phyloP scores from a whole-genome alignment of 1,140 invertebrate species.

The Macrotrachela quadricornifera region DNA sequence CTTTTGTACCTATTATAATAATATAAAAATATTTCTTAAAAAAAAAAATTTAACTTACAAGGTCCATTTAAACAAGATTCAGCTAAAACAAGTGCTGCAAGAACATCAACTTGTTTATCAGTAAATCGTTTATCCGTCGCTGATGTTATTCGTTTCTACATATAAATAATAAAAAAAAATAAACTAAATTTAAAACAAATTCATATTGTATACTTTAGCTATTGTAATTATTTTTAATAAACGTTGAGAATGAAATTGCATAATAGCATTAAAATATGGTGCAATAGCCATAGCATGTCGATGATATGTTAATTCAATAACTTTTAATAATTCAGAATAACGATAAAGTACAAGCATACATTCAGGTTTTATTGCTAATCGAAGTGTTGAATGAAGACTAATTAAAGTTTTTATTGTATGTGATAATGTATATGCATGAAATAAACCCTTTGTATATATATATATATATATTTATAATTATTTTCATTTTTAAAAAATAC shows the following conservation, averaged over 20 bases:
- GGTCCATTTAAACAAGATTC: constrained; percentile 49
- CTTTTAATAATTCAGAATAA: constrained; percentile 14
- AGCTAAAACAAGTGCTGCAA: constrained; percentile 47
- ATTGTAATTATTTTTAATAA: constrained; percentile 24
- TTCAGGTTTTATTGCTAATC: too few relatives aligned
- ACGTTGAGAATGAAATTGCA: constrained; percentile 45
- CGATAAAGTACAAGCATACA: too few relatives aligned
- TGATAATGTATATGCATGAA: too few relatives aligned
- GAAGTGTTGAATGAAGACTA: too few relatives aligned
- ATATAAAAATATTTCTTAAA: background rate
- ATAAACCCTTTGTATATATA: too few relatives aligned
- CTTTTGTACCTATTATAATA: constrained; percentile 32
- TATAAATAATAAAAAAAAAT: background rate
- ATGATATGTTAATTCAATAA: constrained; percentile 43
- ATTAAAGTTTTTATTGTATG: too few relatives aligned
- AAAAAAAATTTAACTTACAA: background rate
- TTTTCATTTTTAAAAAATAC: too few relatives aligned
- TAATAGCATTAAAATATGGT: constrained; percentile 40
- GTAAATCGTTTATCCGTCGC: constrained; percentile 40
- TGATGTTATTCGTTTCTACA: constrained; percentile 19
- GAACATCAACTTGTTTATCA: constrained; percentile 40
- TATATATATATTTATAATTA: too few relatives aligned
- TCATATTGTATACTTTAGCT: constrained; percentile 41
- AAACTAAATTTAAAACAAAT: constrained; percentile 44
- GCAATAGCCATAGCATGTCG: constrained; percentile 38